A percentile compares a stretch with the other conserved stretches of the same genome.
Evolutionary conservation across 2,888 invertebrate genomes (phyloP).

Genomic region (Hipparchia semele): DNA sequence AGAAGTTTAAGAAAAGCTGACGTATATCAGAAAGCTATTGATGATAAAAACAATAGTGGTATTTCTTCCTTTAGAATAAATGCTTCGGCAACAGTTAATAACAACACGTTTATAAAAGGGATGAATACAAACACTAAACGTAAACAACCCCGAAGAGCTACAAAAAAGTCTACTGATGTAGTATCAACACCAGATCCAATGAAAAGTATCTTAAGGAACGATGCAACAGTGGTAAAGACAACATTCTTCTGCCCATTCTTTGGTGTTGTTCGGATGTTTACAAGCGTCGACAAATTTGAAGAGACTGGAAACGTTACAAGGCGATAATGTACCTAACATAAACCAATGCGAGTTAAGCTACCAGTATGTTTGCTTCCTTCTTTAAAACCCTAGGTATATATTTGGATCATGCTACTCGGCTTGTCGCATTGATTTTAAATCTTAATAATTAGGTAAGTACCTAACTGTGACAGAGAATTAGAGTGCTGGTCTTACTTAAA

Average conservation of each 20-base stretch:
- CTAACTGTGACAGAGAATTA: too few species aligned
- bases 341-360: background rate
- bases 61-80: background rate
- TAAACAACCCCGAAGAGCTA: background rate
- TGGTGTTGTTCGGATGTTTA: conserved; percentile 60
- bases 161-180: background rate
- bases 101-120: background rate
- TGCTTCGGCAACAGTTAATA: background rate
- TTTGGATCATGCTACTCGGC: too few species aligned
- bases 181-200: background rate
- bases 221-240: conserved; percentile 48
- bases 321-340: background rate
- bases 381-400: too few species aligned
- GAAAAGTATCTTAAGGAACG: conserved; percentile 38
- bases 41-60: background rate
- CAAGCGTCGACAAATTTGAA: conserved; percentile 40
- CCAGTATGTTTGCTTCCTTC: too few species aligned
- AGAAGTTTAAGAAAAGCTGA: conserved; percentile 49
- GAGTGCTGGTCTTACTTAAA: too few species aligned
- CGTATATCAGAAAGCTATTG: conserved; percentile 19
- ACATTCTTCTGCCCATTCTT: conserved; percentile 69
- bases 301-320: conserved; percentile 9
- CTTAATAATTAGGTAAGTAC: too few species aligned
- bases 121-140: conserved; percentile 5
- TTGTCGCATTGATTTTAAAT: too few species aligned